phyloP scores from a whole-genome alignment of 2,888 invertebrate genomes.

The Chrysomela aeneicollis region DNA sequence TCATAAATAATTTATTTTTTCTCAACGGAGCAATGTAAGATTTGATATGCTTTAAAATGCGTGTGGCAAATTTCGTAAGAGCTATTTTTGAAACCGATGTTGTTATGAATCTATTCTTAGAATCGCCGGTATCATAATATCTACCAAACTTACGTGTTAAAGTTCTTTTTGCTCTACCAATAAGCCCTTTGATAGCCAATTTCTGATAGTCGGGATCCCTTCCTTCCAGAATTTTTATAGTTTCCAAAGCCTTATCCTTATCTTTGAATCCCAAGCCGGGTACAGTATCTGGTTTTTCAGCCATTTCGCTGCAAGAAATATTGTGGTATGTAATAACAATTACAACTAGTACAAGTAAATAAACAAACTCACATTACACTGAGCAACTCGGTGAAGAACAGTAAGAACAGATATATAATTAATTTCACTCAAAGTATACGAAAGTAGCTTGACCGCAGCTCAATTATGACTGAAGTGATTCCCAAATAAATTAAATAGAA shows the following conservation, averaged over 20 bases:
- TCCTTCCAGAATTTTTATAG: slow-evolving; percentile 72
- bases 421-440: background rate
- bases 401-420: too few relatives aligned
- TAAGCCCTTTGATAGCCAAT: slow-evolving; percentile 74
- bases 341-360: too few relatives aligned
- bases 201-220: slow-evolving; percentile 81
- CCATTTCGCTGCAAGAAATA: slow-evolving; percentile 47
- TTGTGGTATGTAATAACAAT: background rate
- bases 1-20: too few relatives aligned
- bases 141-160: slow-evolving; percentile 65
- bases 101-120: background rate
- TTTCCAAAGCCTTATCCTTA: slow-evolving; percentile 74
- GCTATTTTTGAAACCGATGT: background rate
- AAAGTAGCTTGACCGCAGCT: background rate
- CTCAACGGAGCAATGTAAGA: too few relatives aligned
- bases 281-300: slow-evolving; percentile 67
- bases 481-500: background rate
- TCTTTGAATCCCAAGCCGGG: slow-evolving; percentile 82
- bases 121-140: background rate
- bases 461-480: background rate
- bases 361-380: too few relatives aligned
- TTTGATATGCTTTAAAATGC: too few relatives aligned
- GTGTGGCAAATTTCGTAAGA: too few relatives aligned
- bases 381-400: too few relatives aligned
- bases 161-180: slow-evolving; percentile 76